phyloP scores from a whole-genome alignment of 2,888 invertebrate genomes.

The Hetaerina titia region DNA sequence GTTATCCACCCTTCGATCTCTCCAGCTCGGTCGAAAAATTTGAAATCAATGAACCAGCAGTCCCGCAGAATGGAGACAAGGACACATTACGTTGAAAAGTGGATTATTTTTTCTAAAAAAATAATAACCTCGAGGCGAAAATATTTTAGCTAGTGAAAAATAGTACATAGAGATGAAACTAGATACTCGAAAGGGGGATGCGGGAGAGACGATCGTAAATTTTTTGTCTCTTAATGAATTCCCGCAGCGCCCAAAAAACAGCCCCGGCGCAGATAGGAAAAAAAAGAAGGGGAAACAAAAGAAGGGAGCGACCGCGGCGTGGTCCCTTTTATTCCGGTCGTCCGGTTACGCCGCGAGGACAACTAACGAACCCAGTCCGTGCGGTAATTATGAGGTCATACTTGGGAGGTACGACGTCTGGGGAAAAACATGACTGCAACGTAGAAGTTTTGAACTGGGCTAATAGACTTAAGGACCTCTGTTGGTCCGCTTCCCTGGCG shows the following conservation, averaged over 20 bases:
- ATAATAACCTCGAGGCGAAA: not conserved
- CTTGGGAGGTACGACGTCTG: not conserved
- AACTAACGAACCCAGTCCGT: not conserved
- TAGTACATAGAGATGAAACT: not conserved
- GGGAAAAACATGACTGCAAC: not conserved
- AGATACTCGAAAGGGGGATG: not conserved
- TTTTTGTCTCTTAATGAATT: not conserved
- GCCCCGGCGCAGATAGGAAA: not conserved
- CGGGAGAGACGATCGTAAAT: not conserved
- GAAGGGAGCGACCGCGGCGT: not conserved
- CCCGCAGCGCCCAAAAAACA: not conserved
- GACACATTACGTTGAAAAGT: no score
- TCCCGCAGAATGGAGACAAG: no score
- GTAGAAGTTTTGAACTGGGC: slow-evolving; percentile 12
- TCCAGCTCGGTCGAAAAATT: no score
- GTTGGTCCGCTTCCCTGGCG: slow-evolving; percentile 14
- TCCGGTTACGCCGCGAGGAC: not conserved
- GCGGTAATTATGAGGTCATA: slow-evolving; percentile 35
- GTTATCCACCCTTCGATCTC: no score
- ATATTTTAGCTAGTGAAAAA: not conserved
- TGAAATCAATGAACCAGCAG: no score
- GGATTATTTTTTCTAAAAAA: no score
- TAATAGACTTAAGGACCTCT: not conserved
- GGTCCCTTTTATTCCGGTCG: not conserved
- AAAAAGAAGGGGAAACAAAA: not conserved